Base-by-base conservation (phyloP, 1,140 invertebrate species). In the Rhynchophorus ferrugineus region DNA sequence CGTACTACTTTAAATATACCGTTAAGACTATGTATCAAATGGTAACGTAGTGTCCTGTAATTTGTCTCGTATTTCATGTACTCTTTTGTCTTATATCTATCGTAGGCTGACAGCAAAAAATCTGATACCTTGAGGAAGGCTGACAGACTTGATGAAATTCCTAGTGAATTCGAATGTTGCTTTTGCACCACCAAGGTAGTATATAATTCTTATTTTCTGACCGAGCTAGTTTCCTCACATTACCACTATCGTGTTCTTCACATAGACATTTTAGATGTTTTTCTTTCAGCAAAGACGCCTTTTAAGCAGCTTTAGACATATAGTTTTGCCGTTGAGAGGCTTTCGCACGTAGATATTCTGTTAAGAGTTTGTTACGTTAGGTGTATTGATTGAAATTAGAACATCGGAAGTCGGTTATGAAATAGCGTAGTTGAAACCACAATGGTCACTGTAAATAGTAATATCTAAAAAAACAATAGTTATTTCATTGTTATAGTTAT, bases 161-260 rank as follows among this genome's bases (percentile, higher is more conserved):
- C 87, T 78, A 89, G 84, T 78, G 88, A 91, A 79, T 89, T 89
- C 81, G 89, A 91, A 82, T 91, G 89, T 87, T 91, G 89, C 82
- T 91, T 90, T 87, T 91, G 89, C 82, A 88, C 86, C 71, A 84
- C 87, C 70, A 90, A 91, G 87, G 89, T 91, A 90, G 81, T 79
- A 74, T 67, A 59, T 58, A 59, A 49, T 41, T 44, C 14, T 14
- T 44, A 11, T 33, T 21, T 13, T 44, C 34, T 24, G n/a, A 44
- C 36, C 21, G 33, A 35, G 9, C 11, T 21, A 35, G 33, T 37
- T 36, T 35, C 14, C 14, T 24, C 21, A 43, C 19, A 5, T 18
- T 19, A 18, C 9, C 38, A 41, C 38, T 18, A 7, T 13, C 18
- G 2, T 41, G 14, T 18, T n/a, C 18, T 41, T 41, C 38, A 41